Conservation (phyloP, 2,113 vertebrate genomes). For the Pelvicachromis taeniatus region DNA sequence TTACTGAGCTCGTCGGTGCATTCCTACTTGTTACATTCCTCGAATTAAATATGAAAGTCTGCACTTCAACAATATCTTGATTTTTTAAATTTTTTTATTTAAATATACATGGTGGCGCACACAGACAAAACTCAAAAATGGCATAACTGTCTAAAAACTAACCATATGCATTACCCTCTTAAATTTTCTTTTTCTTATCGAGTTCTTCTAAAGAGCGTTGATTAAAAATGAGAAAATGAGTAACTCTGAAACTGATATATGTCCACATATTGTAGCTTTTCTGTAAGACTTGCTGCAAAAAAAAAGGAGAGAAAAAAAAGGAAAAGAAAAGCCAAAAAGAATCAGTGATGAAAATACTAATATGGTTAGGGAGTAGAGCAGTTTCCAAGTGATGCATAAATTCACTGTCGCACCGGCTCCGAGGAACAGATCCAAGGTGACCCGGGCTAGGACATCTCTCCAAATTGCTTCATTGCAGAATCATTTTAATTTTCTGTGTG, state of each 20-base stretch:
- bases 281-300: neutral
- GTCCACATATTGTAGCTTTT: neutral
- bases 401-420: constrained; percentile 17
- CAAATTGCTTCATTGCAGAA: constrained; percentile 70
- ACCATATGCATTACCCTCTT: neutral
- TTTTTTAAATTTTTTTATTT: neutral
- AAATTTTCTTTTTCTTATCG: neutral
- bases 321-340: neutral
- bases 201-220: neutral
- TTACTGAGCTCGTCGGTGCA: neutral
- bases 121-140: neutral
- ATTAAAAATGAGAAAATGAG: neutral
- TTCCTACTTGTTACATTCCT: neutral
- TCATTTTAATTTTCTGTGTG: constrained; percentile 63
- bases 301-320: neutral
- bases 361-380: constrained; percentile 23
- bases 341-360: constrained; percentile 25
- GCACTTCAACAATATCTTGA: neutral
- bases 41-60: neutral
- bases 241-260: neutral
- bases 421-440: constrained; percentile 59
- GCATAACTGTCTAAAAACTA: neutral
- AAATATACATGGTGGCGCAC: neutral
- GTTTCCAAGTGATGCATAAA: constrained; percentile 42
- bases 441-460: constrained; percentile 40